Conservation (phyloP, 2,888 invertebrate species). For the Agapostemon virescens region DNA sequence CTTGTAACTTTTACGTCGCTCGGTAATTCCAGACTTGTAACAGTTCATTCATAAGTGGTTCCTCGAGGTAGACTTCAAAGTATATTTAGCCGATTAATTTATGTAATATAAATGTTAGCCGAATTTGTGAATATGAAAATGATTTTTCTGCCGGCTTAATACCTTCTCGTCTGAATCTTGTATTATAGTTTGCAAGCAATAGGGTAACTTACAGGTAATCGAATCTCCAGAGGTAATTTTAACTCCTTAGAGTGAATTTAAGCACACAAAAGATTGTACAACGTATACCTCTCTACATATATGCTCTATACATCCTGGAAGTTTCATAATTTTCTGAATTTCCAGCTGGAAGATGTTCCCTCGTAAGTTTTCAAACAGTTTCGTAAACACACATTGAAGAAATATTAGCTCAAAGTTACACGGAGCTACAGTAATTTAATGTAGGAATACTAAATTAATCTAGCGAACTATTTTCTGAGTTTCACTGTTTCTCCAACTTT, state of each 20-base stretch:
- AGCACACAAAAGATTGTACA: not conserved
- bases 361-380: not conserved
- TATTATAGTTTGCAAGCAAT: not conserved
- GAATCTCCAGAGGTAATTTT: not conserved
- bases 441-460: not conserved
- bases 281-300: not conserved
- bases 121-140: not conserved
- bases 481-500: not conserved
- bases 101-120: not conserved
- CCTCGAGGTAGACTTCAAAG: not conserved
- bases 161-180: not conserved
- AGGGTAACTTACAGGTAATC: not conserved
- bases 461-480: not conserved
- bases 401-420: not conserved
- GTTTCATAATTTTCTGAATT: constrained; percentile 5
- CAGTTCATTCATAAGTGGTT: not conserved
- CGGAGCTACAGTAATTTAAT: not conserved
- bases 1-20: not conserved
- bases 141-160: not conserved
- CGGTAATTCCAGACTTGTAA: not conserved
- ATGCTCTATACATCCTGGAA: not conserved
- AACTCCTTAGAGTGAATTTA: constrained; percentile 5
- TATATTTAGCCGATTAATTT: not conserved
- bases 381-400: not conserved
- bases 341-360: not conserved